These are phyloP conservation scores for Ceratoteleas bidentatus DNA, from an alignment of 1,140 invertebrate species.

Conservation along the genomic window DNA sequence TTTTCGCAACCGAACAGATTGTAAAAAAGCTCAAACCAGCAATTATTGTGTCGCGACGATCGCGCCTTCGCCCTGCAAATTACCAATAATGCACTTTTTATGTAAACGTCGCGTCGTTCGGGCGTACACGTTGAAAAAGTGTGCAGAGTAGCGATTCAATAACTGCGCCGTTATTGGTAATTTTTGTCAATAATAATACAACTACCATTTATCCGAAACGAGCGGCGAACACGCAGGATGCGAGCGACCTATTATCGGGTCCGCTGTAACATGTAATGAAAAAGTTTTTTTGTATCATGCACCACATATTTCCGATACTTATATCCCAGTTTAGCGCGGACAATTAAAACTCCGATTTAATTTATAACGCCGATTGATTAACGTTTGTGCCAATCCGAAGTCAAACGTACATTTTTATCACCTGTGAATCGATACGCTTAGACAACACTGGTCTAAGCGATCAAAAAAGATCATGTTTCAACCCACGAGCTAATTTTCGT, in stretches of 20 bases:
- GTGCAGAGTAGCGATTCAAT: slow-evolving; percentile 23
- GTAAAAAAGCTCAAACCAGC: background rate
- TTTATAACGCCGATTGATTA: slow-evolving; percentile 11
- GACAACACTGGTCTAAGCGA: background rate
- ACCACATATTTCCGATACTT: slow-evolving; percentile 34
- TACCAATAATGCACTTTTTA: slow-evolving; percentile 21
- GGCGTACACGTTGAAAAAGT: slow-evolving; percentile 13
- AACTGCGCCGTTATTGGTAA: slow-evolving; percentile 40
- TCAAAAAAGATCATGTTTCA: background rate
- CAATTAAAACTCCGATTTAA: slow-evolving; percentile 18
- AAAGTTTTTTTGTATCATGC: slow-evolving; percentile 43
- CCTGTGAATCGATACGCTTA: background rate
- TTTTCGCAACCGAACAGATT: background rate
- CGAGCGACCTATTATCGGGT: slow-evolving; percentile 27
- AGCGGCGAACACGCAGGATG: slow-evolving; percentile 13
- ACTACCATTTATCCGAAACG: slow-evolving; percentile 34
- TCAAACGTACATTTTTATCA: background rate
- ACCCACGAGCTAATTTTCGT: too few relatives aligned
- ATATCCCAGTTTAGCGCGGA: slow-evolving; percentile 32
- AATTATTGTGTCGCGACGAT: slow-evolving; percentile 1
- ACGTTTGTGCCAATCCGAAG: background rate
- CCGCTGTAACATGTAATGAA: slow-evolving; percentile 32
- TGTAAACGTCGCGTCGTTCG: slow-evolving; percentile 4
- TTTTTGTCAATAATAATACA: slow-evolving; percentile 50
- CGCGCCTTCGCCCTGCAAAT: slow-evolving; percentile 7